Evolutionary conservation across 2,113 vertebrate species (phyloP).

Genomic region (Phyllostomus hastatus): DNA sequence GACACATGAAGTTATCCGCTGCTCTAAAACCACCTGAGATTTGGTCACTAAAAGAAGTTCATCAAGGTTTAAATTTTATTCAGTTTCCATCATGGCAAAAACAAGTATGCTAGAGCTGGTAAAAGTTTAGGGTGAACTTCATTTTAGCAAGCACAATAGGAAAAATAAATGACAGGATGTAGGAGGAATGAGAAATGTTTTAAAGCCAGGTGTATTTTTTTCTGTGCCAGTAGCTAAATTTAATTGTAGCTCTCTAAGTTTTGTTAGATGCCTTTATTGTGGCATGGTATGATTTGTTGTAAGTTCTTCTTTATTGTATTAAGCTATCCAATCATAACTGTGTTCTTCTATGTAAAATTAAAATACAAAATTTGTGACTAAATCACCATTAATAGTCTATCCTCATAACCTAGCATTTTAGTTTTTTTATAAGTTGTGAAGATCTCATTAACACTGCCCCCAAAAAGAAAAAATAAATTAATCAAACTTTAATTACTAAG

Average conservation of each 20-base stretch:
- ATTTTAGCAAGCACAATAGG: background rate
- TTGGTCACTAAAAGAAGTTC: constrained; percentile 14
- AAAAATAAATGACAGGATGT: background rate
- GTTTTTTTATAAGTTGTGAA: background rate
- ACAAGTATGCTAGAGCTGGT: background rate
- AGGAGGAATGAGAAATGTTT: background rate
- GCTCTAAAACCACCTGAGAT: constrained; percentile 16
- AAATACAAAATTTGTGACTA: constrained; percentile 16
- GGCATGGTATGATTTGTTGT: background rate
- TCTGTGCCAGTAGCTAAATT: background rate
- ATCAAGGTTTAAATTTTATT: constrained; percentile 13
- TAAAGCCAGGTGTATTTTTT: background rate
- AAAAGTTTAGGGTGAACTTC: background rate
- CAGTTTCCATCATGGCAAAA: background rate
- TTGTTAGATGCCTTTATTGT: background rate
- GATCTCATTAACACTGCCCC: background rate
- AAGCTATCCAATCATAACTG: background rate
- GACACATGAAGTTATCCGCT: background rate
- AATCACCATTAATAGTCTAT: background rate
- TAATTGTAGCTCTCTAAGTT: constrained; percentile 6
- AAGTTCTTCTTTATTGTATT: background rate
- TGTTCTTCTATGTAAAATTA: background rate
- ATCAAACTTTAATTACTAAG: constrained; percentile 46
- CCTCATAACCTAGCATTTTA: background rate
- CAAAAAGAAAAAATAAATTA: constrained; percentile 12